Conservation (phyloP, 2,113 vertebrate species). For the Coptodon bakossiorum region DNA sequence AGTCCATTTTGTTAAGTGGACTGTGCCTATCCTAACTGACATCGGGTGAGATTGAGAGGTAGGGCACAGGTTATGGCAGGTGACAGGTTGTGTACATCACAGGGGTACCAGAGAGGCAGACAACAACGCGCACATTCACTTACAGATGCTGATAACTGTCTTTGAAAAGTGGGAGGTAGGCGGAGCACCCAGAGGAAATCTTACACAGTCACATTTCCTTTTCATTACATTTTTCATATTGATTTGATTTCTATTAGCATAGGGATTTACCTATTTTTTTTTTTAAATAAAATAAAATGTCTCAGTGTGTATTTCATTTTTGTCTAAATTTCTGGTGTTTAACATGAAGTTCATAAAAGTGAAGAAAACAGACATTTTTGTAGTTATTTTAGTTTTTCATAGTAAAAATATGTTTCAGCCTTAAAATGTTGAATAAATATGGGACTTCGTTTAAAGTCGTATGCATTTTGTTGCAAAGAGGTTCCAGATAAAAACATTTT, state of each 20-base stretch:
- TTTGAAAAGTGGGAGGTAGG: neutral
- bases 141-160: neutral
- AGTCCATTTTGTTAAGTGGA: neutral
- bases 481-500: neutral
- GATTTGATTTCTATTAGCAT: neutral
- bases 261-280: neutral
- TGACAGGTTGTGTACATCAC: neutral
- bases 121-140: neutral
- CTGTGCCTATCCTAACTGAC: neutral
- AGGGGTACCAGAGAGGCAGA: neutral
- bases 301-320: neutral
- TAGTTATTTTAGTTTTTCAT: neutral
- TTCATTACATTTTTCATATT: neutral
- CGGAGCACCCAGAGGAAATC: neutral
- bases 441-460: neutral
- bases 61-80: neutral
- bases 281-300: neutral
- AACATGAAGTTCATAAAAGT: neutral
- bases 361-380: too few relatives aligned
- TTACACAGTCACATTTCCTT: neutral
- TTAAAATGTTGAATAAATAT: neutral
- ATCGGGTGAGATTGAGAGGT: neutral
- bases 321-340: neutral
- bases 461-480: neutral
- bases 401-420: neutral